phyloP scores from a whole-genome alignment of 2,113 vertebrate genomes.

The Aegithalos caudatus region DNA sequence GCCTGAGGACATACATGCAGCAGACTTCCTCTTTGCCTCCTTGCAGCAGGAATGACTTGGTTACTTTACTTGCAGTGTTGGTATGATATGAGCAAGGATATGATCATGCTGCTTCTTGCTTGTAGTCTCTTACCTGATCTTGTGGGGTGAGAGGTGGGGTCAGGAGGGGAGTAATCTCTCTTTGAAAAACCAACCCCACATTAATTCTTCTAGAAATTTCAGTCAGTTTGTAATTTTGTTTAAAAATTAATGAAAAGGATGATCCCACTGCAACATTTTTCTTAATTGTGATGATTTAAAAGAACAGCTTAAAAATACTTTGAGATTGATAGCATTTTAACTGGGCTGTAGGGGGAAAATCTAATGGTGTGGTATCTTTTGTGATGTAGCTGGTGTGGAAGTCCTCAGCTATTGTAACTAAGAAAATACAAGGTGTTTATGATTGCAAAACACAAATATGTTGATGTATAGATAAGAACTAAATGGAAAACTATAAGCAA shows the following conservation, averaged over 20 bases:
- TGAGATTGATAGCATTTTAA: background rate
- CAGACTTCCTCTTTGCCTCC: background rate
- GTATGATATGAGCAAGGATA: background rate
- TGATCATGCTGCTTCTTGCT: background rate
- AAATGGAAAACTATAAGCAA: background rate
- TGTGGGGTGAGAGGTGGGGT: background rate
- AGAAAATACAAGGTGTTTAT: background rate
- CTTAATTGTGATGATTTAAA: background rate
- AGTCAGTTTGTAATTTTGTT: background rate
- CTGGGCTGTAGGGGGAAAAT: background rate
- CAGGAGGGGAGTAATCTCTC: too few relatives aligned
- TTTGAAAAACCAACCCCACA: background rate
- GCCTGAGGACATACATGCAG: accelerated
- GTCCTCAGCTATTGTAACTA: accelerated
- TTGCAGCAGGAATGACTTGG: background rate
- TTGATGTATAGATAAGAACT: background rate
- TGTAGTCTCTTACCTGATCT: background rate
- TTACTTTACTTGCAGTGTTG: background rate
- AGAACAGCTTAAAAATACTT: background rate
- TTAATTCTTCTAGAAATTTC: background rate
- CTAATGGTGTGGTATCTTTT: background rate
- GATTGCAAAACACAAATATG: background rate
- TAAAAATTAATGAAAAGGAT: background rate
- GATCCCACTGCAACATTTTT: background rate
- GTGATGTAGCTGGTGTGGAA: background rate